Base-by-base conservation (phyloP, 1,140 invertebrate species). In the Argopecten irradians region DNA sequence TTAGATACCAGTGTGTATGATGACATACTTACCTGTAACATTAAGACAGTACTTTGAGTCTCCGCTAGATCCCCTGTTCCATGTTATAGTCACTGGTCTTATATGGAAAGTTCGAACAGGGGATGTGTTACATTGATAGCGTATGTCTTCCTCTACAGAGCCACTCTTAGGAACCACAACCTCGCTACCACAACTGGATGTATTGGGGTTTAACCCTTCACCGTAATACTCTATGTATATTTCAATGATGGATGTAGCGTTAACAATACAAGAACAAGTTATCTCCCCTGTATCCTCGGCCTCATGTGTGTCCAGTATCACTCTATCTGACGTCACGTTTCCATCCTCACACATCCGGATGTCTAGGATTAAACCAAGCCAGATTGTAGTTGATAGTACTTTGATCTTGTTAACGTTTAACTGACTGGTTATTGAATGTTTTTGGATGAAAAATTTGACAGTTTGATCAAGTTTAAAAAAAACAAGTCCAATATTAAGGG, bases 341-440 rank as follows among this genome's bases (percentile, higher is more conserved):
- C 55, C 55, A 11, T 71, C 55, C 55, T 71, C 55, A 71, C 55
- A 71, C 55, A 71, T 71, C n/a, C 55, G 55, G n/a, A 71, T 71
- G 22, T 71, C 55, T 71, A 11, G n/a, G 19, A 71, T 28, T 28
- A 28, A 71, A 71, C n/a, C 1, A 1, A 71, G 1, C n/a, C 16
- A 28, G n/a, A 28, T 55, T 19, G 43, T 19, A 55, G 22, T 13
- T 5, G 36, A 5, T 39, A 8, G 5, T 39, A 39, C 36, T 13
- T 8, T 39, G 36, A 39, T 13, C 36, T 5, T 39, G 36, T 8
- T 8, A 8, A 39, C 36, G 13, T 39, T 8, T 39, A 39, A 13
- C 5, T 39, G 36, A 39, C 5, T 13, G 36, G 36, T 39, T 8
- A 13, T 39, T 8, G 36, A 13, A 5, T 5, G 13, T 13, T 39